Conservation (phyloP, 2,113 vertebrate species). For the Dicaeum eximium region DNA sequence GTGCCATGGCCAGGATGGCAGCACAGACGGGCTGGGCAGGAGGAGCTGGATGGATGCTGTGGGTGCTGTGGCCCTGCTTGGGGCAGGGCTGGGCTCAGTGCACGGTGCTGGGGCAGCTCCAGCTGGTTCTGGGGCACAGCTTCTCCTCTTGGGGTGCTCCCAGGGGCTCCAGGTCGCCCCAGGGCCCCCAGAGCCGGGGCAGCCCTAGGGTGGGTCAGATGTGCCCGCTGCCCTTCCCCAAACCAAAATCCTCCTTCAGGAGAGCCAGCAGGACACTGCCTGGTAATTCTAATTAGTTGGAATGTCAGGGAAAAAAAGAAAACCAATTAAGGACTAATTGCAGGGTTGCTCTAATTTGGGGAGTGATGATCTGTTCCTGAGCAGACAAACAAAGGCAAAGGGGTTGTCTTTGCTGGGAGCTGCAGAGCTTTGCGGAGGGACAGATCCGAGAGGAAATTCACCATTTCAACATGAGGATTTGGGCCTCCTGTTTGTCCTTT, state of each 20-base stretch:
- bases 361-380: not conserved
- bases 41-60: too few species aligned
- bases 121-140: not conserved
- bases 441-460: not conserved
- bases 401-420: not conserved
- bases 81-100: not conserved
- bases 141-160: fast-evolving
- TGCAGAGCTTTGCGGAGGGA: not conserved
- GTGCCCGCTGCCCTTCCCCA: fast-evolving
- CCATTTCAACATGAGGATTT: fast-evolving
- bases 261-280: fast-evolving
- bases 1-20: too few species aligned
- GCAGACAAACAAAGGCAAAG: not conserved
- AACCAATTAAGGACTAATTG: not conserved
- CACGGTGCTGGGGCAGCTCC: not conserved
- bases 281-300: not conserved
- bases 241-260: not conserved
- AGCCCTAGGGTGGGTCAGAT: fast-evolving
- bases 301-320: not conserved
- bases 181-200: fast-evolving
- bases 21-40: too few species aligned
- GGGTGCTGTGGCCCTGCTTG: not conserved
- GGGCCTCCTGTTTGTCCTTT: not conserved
- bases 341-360: not conserved
- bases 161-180: not conserved